Base-by-base conservation (phyloP, 2,888 invertebrate genomes). In the Thymelicus acteon region DNA sequence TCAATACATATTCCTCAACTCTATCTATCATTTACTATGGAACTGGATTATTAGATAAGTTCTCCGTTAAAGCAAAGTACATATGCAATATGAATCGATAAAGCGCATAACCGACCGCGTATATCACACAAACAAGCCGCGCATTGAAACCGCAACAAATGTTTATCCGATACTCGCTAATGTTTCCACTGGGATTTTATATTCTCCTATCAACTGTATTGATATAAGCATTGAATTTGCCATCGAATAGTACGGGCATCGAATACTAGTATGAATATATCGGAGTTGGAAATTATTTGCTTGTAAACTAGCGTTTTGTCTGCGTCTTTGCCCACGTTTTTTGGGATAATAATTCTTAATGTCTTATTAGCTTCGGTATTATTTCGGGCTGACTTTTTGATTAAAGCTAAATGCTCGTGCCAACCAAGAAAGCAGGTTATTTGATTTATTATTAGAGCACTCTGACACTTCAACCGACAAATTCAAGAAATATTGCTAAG, bases 101-200 rank as follows among this genome's bases (percentile, higher is more conserved):
- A 57, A 57, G 40, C 15, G 15, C 40, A 8, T 39, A 24, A 31
- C 24, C 19, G 37, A 37, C 54, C 61, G 44, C 69, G 58, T 69
- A 54, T 63, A 63, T 69, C 69, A 69, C 47, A 48, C 44, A 19
- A 69, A 68, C 69, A 69, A 8, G 48, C 69, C 69, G 39, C 68
- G 48, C 13, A 19, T 63, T 48, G 63, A 63, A 69, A 69, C 69
- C 69, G 49, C 69, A 58, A 69, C 63, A 69, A 69, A 69, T 63
- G 69, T 69, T 69, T 69, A 54, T 63, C 58, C 39, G 58, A 19
- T 37, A 31, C 48, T 48, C 57, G 62, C 57, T 57, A 69, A 62
- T 49, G 49, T 54, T 60, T 60, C 49, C 63, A 48, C 31, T 37
- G 70, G 60, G 64, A 60, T 49, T 64, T 70, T 60, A 64, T 60